These are phyloP conservation scores for Caprella mutica DNA, from an alignment of 2,888 invertebrate genomes.

Conservation along the genomic window DNA sequence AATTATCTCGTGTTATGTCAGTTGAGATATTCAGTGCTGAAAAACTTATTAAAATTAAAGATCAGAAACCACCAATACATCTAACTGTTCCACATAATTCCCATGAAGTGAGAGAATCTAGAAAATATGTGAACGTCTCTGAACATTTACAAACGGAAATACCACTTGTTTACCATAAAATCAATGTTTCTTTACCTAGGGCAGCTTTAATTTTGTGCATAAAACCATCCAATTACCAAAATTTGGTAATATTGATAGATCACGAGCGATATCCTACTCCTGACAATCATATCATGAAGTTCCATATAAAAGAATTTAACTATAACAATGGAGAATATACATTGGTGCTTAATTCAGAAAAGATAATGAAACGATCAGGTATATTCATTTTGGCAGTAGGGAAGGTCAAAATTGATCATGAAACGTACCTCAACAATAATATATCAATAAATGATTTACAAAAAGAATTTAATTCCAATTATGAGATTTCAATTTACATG, in stretches of 20 bases:
- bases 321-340: background rate
- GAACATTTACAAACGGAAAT: background rate
- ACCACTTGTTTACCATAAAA: conserved; percentile 23
- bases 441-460: conserved; percentile 12
- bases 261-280: conserved; percentile 23
- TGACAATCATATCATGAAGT: conserved; percentile 4
- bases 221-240: too few relatives aligned
- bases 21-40: too few relatives aligned
- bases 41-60: too few relatives aligned
- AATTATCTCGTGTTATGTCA: too few relatives aligned
- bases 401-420: background rate
- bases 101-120: too few relatives aligned
- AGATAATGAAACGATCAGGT: conserved; percentile 20
- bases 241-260: conserved; percentile 17
- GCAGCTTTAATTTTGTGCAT: conserved; percentile 18
- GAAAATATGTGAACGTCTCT: conserved; percentile 10
- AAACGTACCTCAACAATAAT: background rate
- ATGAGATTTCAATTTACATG: conserved; percentile 39
- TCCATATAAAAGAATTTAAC: conserved; percentile 6
- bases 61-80: too few relatives aligned
- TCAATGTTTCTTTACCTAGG: conserved; percentile 14
- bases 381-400: conserved; percentile 20
- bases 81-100: too few relatives aligned
- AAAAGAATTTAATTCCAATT: conserved; percentile 34
- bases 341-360: conserved; percentile 10